Percentiles rank a stretch among this genome's conserved stretches.
These are phyloP conservation scores for Hemicentrotus pulcherrimus DNA, from an alignment of 35 echinoderm and acorn worm species.

Conservation along the genomic window DNA sequence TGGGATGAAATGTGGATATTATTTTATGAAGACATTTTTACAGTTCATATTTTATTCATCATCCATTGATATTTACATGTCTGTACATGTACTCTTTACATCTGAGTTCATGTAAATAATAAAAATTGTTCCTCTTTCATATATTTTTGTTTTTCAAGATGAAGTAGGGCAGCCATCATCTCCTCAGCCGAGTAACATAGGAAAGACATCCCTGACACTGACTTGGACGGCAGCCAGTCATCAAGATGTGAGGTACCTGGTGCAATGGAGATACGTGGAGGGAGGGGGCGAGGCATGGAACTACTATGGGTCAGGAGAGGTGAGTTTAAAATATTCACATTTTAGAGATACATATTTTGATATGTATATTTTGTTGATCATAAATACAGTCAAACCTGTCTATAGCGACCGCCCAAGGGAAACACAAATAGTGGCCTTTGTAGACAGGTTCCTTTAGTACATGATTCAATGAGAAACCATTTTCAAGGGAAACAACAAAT, in stretches of 20 bases:
- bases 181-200: background rate
- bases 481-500: too few relatives aligned
- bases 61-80: background rate
- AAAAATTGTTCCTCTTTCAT: background rate
- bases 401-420: too few relatives aligned
- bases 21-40: too few relatives aligned
- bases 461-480: too few relatives aligned
- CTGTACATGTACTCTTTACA: too few relatives aligned
- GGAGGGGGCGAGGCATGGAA: constrained; percentile 61
- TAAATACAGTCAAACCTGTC: too few relatives aligned
- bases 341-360: too few relatives aligned
- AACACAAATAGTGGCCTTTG: too few relatives aligned
- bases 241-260: constrained; percentile 59
- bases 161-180: constrained; percentile 42
- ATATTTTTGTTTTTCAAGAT: constrained; percentile 49
- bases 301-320: constrained; percentile 49
- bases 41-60: too few relatives aligned
- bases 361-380: too few relatives aligned
- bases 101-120: background rate
- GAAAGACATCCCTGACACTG: constrained; percentile 25
- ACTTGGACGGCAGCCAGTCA: constrained; percentile 55
- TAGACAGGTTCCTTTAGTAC: too few relatives aligned
- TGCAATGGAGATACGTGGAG: constrained; percentile 70
- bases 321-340: background rate
- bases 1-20: too few relatives aligned